Conservation (phyloP, 2,113 vertebrate species). For the Strigops habroptila region DNA sequence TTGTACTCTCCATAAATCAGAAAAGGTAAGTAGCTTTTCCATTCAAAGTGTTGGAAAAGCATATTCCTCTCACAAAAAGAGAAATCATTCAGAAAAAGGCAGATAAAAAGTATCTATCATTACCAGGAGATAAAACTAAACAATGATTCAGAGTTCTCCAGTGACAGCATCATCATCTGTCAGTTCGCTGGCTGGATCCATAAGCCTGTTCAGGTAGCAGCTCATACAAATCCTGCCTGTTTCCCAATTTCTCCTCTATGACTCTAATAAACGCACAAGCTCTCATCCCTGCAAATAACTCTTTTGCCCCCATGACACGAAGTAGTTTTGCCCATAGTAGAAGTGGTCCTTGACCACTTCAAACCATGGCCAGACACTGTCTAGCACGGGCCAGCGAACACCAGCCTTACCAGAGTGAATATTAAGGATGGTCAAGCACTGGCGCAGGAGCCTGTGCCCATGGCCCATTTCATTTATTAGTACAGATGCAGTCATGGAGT, state of each 20-base stretch:
- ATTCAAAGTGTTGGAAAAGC: not conserved
- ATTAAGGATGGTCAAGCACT: not conserved
- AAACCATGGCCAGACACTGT: not conserved
- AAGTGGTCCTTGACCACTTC: not conserved
- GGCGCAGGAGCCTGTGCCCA: not conserved
- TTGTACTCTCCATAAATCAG: not conserved
- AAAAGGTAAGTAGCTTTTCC: not conserved
- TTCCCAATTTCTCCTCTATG: not conserved
- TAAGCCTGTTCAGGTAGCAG: not conserved
- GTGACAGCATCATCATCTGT: not conserved
- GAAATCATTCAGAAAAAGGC: not conserved
- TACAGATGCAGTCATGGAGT: not conserved
- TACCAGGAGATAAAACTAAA: not conserved
- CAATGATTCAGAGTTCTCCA: not conserved
- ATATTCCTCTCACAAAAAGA: not conserved
- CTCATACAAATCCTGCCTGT: not conserved
- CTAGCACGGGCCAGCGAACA: not conserved
- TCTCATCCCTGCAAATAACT: not conserved
- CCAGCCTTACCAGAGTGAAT: rapidly evolving
- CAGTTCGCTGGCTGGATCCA: not conserved
- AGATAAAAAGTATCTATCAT: not conserved
- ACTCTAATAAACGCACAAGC: not conserved
- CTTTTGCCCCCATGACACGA: rapidly evolving
- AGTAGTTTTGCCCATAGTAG: not conserved
- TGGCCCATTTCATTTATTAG: not conserved